A percentile compares a stretch with the other conserved stretches of the same genome.
phyloP scores from a whole-genome alignment of 2,113 vertebrate species.

The Dipodomys ordii region DNA sequence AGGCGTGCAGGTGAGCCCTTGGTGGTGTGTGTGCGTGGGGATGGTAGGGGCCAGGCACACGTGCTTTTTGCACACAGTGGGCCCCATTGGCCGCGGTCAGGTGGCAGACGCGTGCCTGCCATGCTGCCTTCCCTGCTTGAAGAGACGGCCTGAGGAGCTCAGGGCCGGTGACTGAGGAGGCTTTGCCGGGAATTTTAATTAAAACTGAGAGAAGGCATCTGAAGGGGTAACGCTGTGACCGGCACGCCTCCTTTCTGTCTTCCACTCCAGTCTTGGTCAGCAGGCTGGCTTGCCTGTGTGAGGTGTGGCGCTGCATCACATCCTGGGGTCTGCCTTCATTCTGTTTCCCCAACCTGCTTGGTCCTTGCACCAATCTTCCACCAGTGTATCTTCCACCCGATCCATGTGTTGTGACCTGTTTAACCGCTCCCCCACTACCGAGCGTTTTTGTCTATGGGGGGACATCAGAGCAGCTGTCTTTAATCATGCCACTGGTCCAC shows the following conservation, averaged over 20 bases:
- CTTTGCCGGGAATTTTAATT: constrained; percentile 22
- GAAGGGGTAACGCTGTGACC: background rate
- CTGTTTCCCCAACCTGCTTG: background rate
- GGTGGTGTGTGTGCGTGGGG: background rate
- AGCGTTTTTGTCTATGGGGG: background rate
- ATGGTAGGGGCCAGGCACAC: background rate
- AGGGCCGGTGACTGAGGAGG: background rate
- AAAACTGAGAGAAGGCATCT: constrained; percentile 22
- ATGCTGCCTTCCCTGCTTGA: background rate
- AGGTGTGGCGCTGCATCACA: no score
- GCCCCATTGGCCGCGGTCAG: background rate
- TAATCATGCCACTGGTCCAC: background rate
- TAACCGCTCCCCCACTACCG: background rate
- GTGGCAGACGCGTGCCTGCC: background rate
- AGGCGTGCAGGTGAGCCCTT: background rate
- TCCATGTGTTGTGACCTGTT: background rate
- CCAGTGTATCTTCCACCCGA: background rate
- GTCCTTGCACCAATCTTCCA: background rate
- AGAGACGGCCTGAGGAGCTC: background rate
- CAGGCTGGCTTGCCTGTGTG: background rate
- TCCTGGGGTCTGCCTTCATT: background rate
- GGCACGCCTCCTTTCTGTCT: background rate
- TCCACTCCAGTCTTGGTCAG: background rate
- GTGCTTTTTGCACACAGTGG: background rate
- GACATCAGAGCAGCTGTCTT: background rate